Evolutionary conservation across 64 coral and sea anemone species (phyloP).

Genomic region (Exaiptasia diaphana): DNA sequence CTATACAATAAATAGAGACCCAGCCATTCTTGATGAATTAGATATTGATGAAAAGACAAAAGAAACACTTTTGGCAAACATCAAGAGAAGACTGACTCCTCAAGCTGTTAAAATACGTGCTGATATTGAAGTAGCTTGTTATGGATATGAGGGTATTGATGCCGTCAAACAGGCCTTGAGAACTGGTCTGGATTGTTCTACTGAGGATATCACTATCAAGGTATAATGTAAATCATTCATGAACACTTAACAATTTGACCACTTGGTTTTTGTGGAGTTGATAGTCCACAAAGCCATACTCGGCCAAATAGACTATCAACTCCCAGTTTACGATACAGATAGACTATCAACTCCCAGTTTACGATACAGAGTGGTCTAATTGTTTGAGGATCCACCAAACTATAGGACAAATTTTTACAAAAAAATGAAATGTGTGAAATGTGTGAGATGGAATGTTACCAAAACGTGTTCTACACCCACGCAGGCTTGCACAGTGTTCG

Average conservation of each 20-base stretch:
- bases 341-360: too few relatives aligned
- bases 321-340: too few relatives aligned
- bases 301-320: too few relatives aligned
- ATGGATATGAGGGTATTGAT: constrained; percentile 98
- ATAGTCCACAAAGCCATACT: too few relatives aligned
- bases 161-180: constrained; percentile 84
- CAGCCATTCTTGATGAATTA: constrained; percentile 87
- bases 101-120: constrained; percentile 97
- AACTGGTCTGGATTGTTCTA: constrained; percentile 78
- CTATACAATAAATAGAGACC: constrained; percentile 57
- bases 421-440: too few relatives aligned
- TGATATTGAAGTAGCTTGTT: constrained; percentile 92
- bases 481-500: too few relatives aligned
- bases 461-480: too few relatives aligned
- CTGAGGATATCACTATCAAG: constrained; percentile 92
- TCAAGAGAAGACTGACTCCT: constrained; percentile 79
- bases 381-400: too few relatives aligned
- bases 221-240: not conserved
- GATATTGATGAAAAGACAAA: constrained; percentile 88
- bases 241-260: not conserved
- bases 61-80: constrained; percentile 75
- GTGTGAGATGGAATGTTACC: too few relatives aligned
- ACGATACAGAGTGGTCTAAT: too few relatives aligned
- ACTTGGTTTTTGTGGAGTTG: not conserved
- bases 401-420: too few relatives aligned